These are phyloP conservation scores for Euwallacea similis DNA, from an alignment of 1,140 invertebrate species.

Conservation along the genomic window DNA sequence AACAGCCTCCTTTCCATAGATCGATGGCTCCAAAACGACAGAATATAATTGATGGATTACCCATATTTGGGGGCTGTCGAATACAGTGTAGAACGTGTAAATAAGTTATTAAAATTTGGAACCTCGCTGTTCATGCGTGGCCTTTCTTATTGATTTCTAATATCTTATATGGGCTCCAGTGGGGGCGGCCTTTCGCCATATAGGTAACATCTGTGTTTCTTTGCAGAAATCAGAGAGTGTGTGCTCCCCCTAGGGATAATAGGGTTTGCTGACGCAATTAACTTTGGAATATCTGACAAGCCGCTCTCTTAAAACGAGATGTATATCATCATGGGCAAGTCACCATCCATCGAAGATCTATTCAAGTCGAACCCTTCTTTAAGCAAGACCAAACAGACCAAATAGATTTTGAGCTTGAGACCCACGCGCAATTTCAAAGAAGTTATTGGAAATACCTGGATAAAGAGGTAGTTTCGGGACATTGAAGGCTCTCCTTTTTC, in stretches of 20 bases:
- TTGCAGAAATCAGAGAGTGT: too few species aligned
- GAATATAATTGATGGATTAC: constrained; percentile 23
- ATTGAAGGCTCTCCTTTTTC: too few species aligned
- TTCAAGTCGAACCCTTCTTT: not conserved
- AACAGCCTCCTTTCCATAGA: too few species aligned
- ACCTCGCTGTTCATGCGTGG: constrained; percentile 31
- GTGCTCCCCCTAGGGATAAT: too few species aligned
- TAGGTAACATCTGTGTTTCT: too few species aligned
- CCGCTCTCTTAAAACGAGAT: too few species aligned
- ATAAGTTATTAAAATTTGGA: constrained; percentile 33
- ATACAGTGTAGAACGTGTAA: constrained; percentile 30
- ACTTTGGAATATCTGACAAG: too few species aligned
- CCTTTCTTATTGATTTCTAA: constrained; percentile 30
- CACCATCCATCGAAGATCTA: constrained; percentile 9
- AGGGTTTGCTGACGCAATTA: too few species aligned
- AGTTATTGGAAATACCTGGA: too few species aligned
- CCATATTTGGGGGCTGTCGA: constrained; percentile 11
- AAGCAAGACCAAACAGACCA: constrained; percentile 10
- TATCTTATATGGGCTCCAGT: constrained; percentile 12
- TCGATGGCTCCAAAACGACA: too few species aligned
- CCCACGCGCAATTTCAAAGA: not conserved
- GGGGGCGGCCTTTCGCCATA: not conserved
- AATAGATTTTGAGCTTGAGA: constrained; percentile 12
- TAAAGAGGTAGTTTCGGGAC: too few species aligned
- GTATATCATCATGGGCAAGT: too few species aligned